Conservation (phyloP, 1,140 invertebrate genomes). For the Danaus melanippus region DNA sequence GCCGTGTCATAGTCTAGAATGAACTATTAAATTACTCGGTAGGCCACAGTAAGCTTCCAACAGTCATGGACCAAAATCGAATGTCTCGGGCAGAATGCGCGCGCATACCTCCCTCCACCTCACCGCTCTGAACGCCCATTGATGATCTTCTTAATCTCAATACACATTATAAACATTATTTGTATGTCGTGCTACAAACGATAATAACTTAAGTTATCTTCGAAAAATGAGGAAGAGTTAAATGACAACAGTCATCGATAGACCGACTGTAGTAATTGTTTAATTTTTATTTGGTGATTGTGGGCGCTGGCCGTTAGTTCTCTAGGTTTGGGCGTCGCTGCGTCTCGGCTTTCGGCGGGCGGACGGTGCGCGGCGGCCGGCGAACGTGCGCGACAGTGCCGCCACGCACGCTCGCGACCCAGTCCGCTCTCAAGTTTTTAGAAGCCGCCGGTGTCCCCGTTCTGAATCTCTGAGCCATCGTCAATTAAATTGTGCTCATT, state of each 20-base stretch:
- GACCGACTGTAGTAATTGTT: constrained; percentile 4
- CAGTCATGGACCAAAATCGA: constrained; percentile 74
- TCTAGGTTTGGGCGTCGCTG: constrained; percentile 66
- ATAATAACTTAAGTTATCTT: constrained; percentile 1
- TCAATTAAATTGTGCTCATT: constrained; percentile 50
- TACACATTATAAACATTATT: constrained; percentile 33
- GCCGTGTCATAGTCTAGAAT: constrained; percentile 50
- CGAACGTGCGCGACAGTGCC: constrained; percentile 50
- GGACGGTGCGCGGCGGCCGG: constrained; percentile 45
- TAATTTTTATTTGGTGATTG: constrained; percentile 15
- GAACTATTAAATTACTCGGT: constrained; percentile 66
- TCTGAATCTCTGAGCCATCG: constrained; percentile 35
- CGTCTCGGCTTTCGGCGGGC: constrained; percentile 62
- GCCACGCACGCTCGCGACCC: constrained; percentile 66
- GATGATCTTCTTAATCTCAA: constrained; percentile 65
- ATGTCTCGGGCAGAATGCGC: constrained; percentile 64
- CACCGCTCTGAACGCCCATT: constrained; percentile 60
- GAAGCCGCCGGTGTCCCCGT: constrained; percentile 56
- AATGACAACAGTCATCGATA: not conserved
- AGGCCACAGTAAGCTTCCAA: constrained; percentile 66
- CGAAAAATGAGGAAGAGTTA: constrained; percentile 1
- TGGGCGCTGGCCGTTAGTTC: constrained; percentile 53
- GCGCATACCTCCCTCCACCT: constrained; percentile 53
- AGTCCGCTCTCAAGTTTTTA: constrained; percentile 64
- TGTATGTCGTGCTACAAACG: constrained; percentile 5